These are phyloP conservation scores for Caenorhabditis macrosperma DNA, from an alignment of 2,888 invertebrate genomes.

Conservation along the genomic window DNA sequence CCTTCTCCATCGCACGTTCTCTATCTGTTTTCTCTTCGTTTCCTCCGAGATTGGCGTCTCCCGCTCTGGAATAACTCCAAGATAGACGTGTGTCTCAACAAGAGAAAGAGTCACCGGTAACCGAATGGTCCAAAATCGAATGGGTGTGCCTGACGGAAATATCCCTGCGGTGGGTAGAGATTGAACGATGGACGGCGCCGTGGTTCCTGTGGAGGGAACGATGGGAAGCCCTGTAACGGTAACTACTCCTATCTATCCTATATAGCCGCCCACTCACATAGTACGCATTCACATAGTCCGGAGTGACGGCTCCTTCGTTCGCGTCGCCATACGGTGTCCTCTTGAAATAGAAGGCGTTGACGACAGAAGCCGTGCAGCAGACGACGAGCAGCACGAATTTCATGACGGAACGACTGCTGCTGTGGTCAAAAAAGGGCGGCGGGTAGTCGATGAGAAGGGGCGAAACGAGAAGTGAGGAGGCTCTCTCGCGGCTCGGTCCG, in stretches of 20 bases:
- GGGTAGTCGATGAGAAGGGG: background rate
- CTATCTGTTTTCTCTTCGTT: conserved; percentile 34
- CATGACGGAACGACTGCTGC: conserved; percentile 4
- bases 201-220: conserved; percentile 34
- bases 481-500: background rate
- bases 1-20: conserved; percentile 47
- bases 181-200: conserved; percentile 39
- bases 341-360: conserved; percentile 45
- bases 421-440: background rate
- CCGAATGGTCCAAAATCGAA: conserved; percentile 54
- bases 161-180: conserved; percentile 47
- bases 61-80: conserved; percentile 15
- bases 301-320: conserved; percentile 19
- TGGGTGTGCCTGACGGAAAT: conserved; percentile 46
- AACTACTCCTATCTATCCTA: background rate
- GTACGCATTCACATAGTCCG: conserved; percentile 42
- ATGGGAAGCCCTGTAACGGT: conserved; percentile 42
- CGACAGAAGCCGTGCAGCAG: background rate
- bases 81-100: background rate
- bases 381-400: conserved; percentile 14
- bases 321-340: conserved; percentile 49
- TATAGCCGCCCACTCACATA: conserved; percentile 34
- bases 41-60: conserved; percentile 31
- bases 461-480: background rate
- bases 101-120: conserved; percentile 15